Evolutionary conservation across 2,797 vertebrate genomes (phyloP), one percentile per base, ranked within the genome.

Genomic region (Chanos chanos): DNA sequence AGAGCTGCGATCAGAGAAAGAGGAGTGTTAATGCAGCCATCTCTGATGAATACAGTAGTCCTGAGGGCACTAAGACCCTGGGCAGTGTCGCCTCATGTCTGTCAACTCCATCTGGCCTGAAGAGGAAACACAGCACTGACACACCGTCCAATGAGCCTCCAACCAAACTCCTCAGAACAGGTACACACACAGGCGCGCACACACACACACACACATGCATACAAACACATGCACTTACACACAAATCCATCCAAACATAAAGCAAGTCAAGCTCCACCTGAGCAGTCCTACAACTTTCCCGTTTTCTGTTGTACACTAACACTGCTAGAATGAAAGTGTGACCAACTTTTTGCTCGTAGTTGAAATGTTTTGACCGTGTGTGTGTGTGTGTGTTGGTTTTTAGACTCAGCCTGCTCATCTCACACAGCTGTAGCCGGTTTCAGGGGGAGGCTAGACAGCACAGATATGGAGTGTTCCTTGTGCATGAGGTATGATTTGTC

Each of bases 381-480:
- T n/a, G n/a, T n/a, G n/a, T n/a, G n/a, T n/a, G n/a, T n/a, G n/a
- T n/a, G n/a, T n/a, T n/a, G n/a, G n/a, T n/a, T n/a, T n/a, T n/a
- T n/a, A 93, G 92, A 89, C 70, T 77, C 72, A 8, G 70, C 73
- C 27, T 72, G 67, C 70, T 45, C 66, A 40, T 15, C 72, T 65
- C 83, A 78, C 71, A 71, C 37, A 0, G 9, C 53, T 1, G 3
- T 55, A 0, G 36, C 24, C 13, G 4, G 55, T 4, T 45, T 75
- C 37, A 64, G 66, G 2, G 72, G 84, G 75, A 74, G 64, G 21
- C 66, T 92, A 71, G 94, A 94, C 77, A 87, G 85, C 0, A 87
- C 89, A 10, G 93, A 94, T 73, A 85, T 95, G 60, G 92, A 94
- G 85, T 95, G 94, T 66, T 93, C 93, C 2, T 91, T 95, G 53